Conservation (phyloP, 2,113 vertebrate species). For the Petrocephalus zakoni region DNA sequence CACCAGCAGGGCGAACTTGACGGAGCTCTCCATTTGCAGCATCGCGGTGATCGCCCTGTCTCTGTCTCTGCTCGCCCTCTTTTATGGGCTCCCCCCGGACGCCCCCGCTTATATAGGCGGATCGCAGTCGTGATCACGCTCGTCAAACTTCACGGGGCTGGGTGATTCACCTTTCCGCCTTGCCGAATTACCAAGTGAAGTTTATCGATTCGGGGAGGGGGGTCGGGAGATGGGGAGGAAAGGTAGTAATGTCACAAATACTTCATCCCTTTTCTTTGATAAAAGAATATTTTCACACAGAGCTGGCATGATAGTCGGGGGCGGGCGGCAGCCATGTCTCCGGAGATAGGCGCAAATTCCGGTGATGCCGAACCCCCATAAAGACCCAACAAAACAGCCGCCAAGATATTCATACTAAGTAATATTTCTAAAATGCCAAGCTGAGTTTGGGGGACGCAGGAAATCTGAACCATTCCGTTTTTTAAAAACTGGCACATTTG, state of each 20-base stretch:
- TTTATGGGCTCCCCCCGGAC: conserved; percentile 36
- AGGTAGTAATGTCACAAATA: background rate
- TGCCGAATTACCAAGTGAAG: conserved; percentile 30
- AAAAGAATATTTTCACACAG: background rate
- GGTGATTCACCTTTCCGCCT: conserved; percentile 43
- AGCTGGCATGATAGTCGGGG: background rate
- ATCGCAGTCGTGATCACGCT: conserved; percentile 48
- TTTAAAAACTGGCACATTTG: background rate
- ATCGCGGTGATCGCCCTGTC: conserved; percentile 13
- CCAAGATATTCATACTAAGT: background rate
- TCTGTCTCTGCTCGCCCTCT: conserved; percentile 12
- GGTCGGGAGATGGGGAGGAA: background rate
- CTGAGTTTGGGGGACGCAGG: background rate
- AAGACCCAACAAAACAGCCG: background rate
- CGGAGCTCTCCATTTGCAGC: conserved; percentile 50
- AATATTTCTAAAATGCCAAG: background rate
- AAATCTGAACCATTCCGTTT: background rate
- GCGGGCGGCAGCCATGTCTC: background rate
- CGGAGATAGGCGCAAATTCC: background rate
- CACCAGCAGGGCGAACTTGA: conserved; percentile 48
- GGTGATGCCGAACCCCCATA: background rate
- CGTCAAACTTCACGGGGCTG: conserved; percentile 50
- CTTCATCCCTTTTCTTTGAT: background rate
- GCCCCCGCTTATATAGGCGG: conserved; percentile 54
- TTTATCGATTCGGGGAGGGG: conserved; percentile 30